phyloP scores from a whole-genome alignment of 1,140 invertebrate genomes.

The Dendrolimus punctatus region DNA sequence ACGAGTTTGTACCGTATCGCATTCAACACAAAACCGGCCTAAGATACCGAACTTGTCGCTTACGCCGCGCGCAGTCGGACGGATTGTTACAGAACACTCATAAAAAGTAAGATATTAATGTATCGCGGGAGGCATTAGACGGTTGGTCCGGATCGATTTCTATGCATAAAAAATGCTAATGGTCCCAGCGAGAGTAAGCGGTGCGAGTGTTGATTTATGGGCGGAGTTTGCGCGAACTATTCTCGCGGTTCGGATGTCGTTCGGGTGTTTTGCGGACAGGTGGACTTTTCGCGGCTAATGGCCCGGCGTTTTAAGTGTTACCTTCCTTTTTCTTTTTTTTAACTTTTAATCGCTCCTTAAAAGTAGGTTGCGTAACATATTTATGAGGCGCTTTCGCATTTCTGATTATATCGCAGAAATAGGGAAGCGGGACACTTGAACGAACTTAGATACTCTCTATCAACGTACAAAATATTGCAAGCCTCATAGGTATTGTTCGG shows the following conservation, averaged over 20 bases:
- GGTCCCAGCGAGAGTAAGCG: conserved; percentile 51
- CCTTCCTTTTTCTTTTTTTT: no score
- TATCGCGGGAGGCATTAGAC: conserved; percentile 71
- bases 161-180: conserved; percentile 73
- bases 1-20: no score
- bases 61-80: conserved; percentile 13
- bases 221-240: conserved; percentile 50
- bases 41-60: background rate
- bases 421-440: no score
- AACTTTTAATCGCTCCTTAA: no score
- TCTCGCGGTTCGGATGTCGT: conserved; percentile 37
- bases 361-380: no score
- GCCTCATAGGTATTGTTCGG: no score
- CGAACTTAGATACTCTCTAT: no score
- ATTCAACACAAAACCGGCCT: no score
- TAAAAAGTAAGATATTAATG: conserved; percentile 73
- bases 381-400: no score
- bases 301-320: background rate
- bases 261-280: conserved; percentile 38
- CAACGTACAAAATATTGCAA: no score
- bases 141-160: conserved; percentile 62
- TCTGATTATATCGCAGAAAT: no score
- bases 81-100: conserved; percentile 68
- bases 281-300: conserved; percentile 24
- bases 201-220: conserved; percentile 58